Evolutionary conservation across 2,113 vertebrate genomes (phyloP).

Genomic region (Sprattus sprattus): DNA sequence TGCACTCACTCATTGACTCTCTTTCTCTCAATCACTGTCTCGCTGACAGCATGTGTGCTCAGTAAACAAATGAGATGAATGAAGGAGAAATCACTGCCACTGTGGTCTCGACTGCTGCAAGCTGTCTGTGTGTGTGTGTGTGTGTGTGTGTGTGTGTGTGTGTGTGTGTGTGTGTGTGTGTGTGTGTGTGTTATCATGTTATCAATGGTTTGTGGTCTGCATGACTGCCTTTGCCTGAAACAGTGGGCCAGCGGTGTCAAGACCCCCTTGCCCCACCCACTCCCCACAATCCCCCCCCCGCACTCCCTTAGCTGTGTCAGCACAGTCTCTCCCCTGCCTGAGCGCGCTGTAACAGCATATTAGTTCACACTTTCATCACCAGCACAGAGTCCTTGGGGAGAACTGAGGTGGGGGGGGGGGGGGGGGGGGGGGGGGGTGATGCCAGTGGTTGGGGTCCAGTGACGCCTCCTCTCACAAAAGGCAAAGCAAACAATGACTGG

Average conservation of each 20-base stretch:
- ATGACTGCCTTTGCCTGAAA: not conserved
- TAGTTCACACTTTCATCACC: constrained; percentile 71
- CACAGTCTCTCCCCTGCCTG: constrained; percentile 14
- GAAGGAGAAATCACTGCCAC: not conserved
- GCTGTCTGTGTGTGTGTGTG: not conserved
- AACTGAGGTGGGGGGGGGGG: constrained; percentile 42
- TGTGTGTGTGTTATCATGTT: constrained; percentile 8
- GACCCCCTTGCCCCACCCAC: not conserved
- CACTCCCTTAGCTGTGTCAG: constrained; percentile 20
- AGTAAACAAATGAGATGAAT: not conserved
- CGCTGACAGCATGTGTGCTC: not conserved
- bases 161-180: not conserved
- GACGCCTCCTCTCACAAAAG: constrained; percentile 61
- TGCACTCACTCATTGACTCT: not conserved
- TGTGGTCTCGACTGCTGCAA: not conserved
- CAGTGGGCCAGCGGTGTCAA: not conserved
- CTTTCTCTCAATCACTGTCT: not conserved
- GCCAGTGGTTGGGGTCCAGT: constrained; percentile 48
- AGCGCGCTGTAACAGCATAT: constrained; percentile 62
- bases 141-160: constrained; percentile 1
- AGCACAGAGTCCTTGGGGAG: constrained; percentile 60
- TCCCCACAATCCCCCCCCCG: not conserved
- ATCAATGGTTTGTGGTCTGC: not conserved
- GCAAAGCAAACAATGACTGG: constrained; percentile 65
- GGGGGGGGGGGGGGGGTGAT: constrained; percentile 43